These are phyloP conservation scores for Acanthurus leucopareius DNA, from an alignment of 2,797 vertebrate species.

Conservation along the genomic window DNA sequence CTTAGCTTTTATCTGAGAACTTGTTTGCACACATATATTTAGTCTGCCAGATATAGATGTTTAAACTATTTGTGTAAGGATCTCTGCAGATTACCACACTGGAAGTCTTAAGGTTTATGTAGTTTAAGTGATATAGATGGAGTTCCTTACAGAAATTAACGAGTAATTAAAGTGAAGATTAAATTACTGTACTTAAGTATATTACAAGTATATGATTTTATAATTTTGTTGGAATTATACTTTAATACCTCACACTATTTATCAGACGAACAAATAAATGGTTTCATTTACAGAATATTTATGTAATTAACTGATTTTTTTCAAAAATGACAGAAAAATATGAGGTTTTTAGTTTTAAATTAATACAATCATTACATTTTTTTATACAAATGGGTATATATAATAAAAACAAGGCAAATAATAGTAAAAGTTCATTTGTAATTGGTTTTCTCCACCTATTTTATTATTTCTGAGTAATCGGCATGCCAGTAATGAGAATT, in stretches of 20 bases:
- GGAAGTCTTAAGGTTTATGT: not conserved
- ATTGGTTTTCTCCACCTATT: conserved; percentile 1
- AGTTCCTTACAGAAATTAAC: not conserved
- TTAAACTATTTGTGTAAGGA: not conserved
- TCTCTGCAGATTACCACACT: not conserved
- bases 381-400: not conserved
- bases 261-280: too few relatives aligned
- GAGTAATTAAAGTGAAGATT: not conserved
- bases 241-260: too few relatives aligned
- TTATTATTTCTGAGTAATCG: not conserved
- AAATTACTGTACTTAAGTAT: too few relatives aligned
- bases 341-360: too few relatives aligned
- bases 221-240: too few relatives aligned
- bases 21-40: not conserved
- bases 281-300: too few relatives aligned
- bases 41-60: conserved; percentile 1
- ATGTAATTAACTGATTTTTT: too few relatives aligned
- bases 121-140: not conserved
- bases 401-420: too few relatives aligned
- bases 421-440: not conserved
- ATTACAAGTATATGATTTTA: not conserved
- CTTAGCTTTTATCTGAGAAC: not conserved
- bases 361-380: too few relatives aligned
- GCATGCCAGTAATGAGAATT: not conserved
- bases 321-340: too few relatives aligned